Evolutionary conservation across 2,113 vertebrate genomes (phyloP).

Genomic region (Istiophorus platypterus): DNA sequence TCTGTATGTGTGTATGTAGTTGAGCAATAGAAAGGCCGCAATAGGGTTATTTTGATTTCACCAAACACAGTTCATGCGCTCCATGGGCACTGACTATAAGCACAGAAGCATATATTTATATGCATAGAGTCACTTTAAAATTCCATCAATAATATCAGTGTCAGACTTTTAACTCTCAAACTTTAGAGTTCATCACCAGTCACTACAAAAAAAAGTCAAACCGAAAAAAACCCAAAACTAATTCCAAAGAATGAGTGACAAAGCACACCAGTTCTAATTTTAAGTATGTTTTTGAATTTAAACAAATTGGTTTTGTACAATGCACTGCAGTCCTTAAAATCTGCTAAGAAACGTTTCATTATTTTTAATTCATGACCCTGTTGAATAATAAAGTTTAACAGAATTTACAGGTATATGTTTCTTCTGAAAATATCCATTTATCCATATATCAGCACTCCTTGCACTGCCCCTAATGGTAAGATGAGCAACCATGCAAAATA

Average conservation of each 20-base stretch:
- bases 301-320: neutral
- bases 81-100: conserved; percentile 1
- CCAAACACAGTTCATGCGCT: conserved; percentile 41
- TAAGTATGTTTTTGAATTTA: neutral
- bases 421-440: neutral
- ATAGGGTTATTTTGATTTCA: conserved; percentile 51
- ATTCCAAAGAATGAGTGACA: neutral
- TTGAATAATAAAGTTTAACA: neutral
- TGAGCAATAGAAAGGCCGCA: conserved; percentile 50
- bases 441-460: neutral
- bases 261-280: neutral
- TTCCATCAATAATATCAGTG: neutral
- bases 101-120: conserved; percentile 7
- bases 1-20: conserved; percentile 23
- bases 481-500: too few species aligned
- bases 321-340: neutral
- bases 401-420: neutral
- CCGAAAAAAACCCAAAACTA: neutral
- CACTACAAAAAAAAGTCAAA: neutral
- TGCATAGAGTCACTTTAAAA: neutral
- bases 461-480: neutral
- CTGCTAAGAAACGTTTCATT: neutral
- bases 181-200: neutral
- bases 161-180: neutral
- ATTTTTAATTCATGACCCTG: neutral